Base-by-base conservation (phyloP, 2,888 invertebrate genomes). In the Taenaris catops region DNA sequence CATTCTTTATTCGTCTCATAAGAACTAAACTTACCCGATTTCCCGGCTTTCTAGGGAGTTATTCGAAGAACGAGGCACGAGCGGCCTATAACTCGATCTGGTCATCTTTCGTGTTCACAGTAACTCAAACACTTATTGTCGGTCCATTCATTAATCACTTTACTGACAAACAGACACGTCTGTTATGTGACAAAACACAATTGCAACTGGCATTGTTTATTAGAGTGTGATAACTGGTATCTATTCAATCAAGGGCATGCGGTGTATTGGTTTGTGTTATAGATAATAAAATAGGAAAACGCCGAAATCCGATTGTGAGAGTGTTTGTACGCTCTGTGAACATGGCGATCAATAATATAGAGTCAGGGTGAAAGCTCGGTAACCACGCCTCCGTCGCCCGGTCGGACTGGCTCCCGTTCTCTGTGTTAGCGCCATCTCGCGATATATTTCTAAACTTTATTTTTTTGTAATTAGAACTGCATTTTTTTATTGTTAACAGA, bases 51-150 rank as follows among this genome's bases (percentile, higher is more conserved):
- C 79, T 48, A 86, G 44, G 1, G 86, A 86, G 38, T 68, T 72
- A 46, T 74, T 64, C 0, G 86, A 83, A 2, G 80, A 63, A 21
- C 86, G 57, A 2, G 86, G 84, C 17, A 86, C 76, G 25, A 86
- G 57, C 1, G 86, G 86, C 35, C 79, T 62, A 54, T 86, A 86
- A 49, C 78, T 76, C 26, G 86, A 84, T 39, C 86, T 66, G 9
- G 86, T 81, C 86, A 86, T 84, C 46, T 55, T 63, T 11, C 32
- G 33, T 36, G 25, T 34, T 33, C 29, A 26, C 37, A 27, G 34
- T 34, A 43, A 34, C 46, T 10, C 12, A 10, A 29, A 36, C 28
- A n/a, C 28, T 19, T 21, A n/a, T 33, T 24, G 8, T 6, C 31
- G 25, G 27, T 23, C 24, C 37, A 46, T 44, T 28, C 36, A 43